Base-by-base conservation (phyloP, 2,797 vertebrate species). In the Cichlasoma orientale region DNA sequence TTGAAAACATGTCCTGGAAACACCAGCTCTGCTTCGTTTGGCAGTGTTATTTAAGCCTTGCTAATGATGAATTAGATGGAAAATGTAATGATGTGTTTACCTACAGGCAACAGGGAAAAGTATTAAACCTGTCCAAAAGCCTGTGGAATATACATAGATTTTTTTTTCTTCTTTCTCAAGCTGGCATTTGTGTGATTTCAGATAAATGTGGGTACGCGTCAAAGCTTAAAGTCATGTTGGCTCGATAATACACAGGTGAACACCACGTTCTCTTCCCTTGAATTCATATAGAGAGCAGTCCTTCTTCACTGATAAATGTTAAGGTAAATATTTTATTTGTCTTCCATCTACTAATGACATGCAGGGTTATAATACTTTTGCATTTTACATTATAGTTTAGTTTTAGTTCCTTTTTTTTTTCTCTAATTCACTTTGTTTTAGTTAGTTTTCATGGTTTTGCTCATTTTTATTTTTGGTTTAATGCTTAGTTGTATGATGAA, bases 81-180 rank as follows among this genome's bases (percentile, higher is more conserved):
- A 77, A 85, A 58, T 59, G 14, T 31, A 78, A 72, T 44, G 68
- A 63, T 8, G 23, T 66, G 36, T 85, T 83, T 57, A 58, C 56
- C 85, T 71, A 54, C 57, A 68, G 85, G 85, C 74, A 70, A 59
- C 8, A 1, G n/a, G 10, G 54, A 71, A 75, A 79, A 21, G 50
- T 68, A 90, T 84, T 84, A 79, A 89, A 85, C 61, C 71, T 75
- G 77, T 27, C 86, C 69, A 79, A 31, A 75, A 83, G 81, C 77
- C 77, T 73, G 56, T 50, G 38, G 84, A 75, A 68, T 57, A n/a
- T 38, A 59, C 19, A 76, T 69, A 27, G 55, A 36, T 3, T 25
- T 75, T 33, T 31, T 27, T 33, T 27, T 52, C 23, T 41, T 31
- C 31, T 25, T 21, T 61, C 27, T 68, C 8, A 1, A 25, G 23